phyloP scores from a whole-genome alignment of 2,113 vertebrate species.

The zebrafish (Danio rerio) region DNA sequence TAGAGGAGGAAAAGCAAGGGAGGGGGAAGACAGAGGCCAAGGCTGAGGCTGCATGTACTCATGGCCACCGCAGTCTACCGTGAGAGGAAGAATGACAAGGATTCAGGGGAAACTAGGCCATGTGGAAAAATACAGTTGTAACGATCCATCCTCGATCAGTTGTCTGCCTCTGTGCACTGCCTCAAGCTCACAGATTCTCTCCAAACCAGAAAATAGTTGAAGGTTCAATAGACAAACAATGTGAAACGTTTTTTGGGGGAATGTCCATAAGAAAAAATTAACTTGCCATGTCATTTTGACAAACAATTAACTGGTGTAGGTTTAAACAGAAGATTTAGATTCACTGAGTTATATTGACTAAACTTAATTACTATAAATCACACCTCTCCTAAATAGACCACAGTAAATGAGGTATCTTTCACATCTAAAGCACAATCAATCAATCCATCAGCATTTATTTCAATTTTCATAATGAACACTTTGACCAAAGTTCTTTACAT shows the following conservation, averaged over 20 bases:
- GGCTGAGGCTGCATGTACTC: slow-evolving; percentile 43
- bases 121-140: slow-evolving; percentile 68
- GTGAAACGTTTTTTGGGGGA: neutral
- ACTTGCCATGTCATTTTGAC: no score
- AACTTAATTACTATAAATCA: no score
- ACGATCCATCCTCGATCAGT: slow-evolving; percentile 54
- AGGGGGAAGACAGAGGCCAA: slow-evolving; percentile 22
- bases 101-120: slow-evolving; percentile 66
- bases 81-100: slow-evolving; percentile 53
- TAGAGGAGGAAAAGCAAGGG: slow-evolving; percentile 34
- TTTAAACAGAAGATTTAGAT: no score
- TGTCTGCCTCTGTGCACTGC: neutral
- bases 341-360: no score
- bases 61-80: slow-evolving; percentile 42
- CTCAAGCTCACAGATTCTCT: slow-evolving; percentile 18
- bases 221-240: slow-evolving; percentile 12
- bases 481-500: no score
- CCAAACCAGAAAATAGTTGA: slow-evolving; percentile 2
- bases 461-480: no score
- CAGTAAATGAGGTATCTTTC: no score
- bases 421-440: no score
- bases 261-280: no score
- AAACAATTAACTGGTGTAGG: no score
- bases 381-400: no score
- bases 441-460: no score